Base-by-base conservation (phyloP, 2,797 vertebrate genomes). In the Fringilla coelebs region DNA sequence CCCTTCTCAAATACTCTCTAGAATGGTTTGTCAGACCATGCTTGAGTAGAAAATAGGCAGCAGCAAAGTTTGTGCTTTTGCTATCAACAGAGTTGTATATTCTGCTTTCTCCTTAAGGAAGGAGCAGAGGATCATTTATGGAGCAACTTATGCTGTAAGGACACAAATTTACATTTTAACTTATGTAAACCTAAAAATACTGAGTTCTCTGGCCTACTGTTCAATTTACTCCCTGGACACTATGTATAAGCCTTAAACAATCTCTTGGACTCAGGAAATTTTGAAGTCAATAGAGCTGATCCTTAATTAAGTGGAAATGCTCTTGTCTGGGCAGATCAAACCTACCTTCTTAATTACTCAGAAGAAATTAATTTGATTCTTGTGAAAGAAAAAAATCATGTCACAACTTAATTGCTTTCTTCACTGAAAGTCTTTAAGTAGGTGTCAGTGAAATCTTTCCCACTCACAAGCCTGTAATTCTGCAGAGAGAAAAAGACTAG, bases 351-450 rank as follows among this genome's bases (percentile, higher is more conserved):
- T 86, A 94, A 93, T 91, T 92, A 51, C 66, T 88, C 51, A 91
- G 31, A 88, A 92, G 43, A 46, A 90, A 85, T 78, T 78, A 55
- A 15, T 86, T 88, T 86, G 54, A 91, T 63, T 80, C 34, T 22
- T 82, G 71, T 38, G 9, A 55, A 77, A 92, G 77, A 82, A 79
- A n/a, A 49, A 58, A 71, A 24, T 40, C 36, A 18, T 90, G 48
- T 94, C 70, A 80, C 21, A 89, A 75, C 43, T 89, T 93, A 94
- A 90, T 92, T 94, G 75, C 34, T 81, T 96, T 95, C 74, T 94
- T 88, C 17, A 2, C 17, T 70, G 36, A 63, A 90, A 89, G 41
- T 52, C 43, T 94, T 88, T 85, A 92, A 93, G 90, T 78, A 83
- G 29, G 32, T 88, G 62, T 95, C 70, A 85, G 38, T 77, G 66